Evolutionary conservation across 2,888 invertebrate species (phyloP), one percentile per base, ranked within the genome.

Genomic region (Dolichomitus sp.): DNA sequence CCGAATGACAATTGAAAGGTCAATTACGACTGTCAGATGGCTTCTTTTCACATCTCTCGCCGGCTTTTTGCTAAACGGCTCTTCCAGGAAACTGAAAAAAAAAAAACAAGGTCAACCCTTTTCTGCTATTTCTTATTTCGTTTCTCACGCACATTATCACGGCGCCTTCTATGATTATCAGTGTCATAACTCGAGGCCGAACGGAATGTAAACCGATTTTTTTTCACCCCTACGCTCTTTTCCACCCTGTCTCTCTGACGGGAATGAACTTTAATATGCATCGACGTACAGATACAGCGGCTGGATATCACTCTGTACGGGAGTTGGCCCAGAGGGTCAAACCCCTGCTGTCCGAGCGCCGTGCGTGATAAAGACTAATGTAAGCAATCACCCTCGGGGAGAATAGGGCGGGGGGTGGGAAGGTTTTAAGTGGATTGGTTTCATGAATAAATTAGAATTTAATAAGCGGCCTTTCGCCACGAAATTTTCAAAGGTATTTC

Each of bases 341-440:
- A 12, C 68, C 59, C 68, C 57, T 19, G 52, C 52, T 52, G 76
- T 68, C 76, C 76, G 76, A 76, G 66, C 54, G 45, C 57, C 76
- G 76, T 68, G 76, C 76, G 76, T 76, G 76, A 76, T 68, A 76
- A 76, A 76, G 76, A 76, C 76, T 76, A 76, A 76, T 76, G 76
- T 76, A 76, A 76, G 76, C 76, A 76, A 76, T 76, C 76, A 76
- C 66, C 68, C 66, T 37, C 68, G 19, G 48, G 59, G 37, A 33
- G 73, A n/a, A 59, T 23, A 14, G 59, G n/a, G 57, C 12, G 23
- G 27, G 17, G 45, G 45, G 68, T 17, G 48, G 76, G 30, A 48
- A 59, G 68, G 57, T 48, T 76, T 76, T 76, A 76, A 76, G 76
- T 76, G 76, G 76, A 76, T 76, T 76, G 76, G 76, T 76, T 76